A percentile compares a stretch with the other conserved stretches of the same genome.
Conservation (phyloP, 2,888 invertebrate genomes). For the Ochlodes sylvanus region DNA sequence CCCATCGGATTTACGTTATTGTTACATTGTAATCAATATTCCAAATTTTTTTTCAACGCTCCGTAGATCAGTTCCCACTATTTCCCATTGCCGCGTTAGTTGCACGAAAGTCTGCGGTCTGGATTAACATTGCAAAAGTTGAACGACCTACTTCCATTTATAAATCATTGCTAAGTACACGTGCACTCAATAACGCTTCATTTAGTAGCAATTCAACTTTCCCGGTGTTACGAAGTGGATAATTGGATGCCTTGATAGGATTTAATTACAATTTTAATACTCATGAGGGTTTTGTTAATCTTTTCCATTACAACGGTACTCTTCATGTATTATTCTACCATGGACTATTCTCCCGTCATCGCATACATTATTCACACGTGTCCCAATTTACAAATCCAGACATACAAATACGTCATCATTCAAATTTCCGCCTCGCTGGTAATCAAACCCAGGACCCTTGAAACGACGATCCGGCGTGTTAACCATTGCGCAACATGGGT, state of each 20-base stretch:
- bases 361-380: no score
- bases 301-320: no score
- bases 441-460: no score
- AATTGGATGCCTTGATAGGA: slow-evolving; percentile 21
- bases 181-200: slow-evolving; percentile 33
- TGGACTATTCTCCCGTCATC: no score
- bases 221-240: slow-evolving; percentile 17
- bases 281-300: not conserved
- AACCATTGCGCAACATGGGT: no score
- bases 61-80: slow-evolving; percentile 1
- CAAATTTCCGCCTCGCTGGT: no score
- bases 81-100: slow-evolving; percentile 3
- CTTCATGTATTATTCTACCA: no score
- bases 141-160: slow-evolving; percentile 26
- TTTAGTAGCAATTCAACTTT: slow-evolving; percentile 34
- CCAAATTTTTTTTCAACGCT: not conserved
- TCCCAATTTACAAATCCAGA: no score
- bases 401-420: no score
- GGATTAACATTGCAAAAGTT: slow-evolving; percentile 33
- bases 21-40: not conserved
- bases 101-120: slow-evolving; percentile 31
- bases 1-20: not conserved
- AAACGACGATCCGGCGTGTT: no score
- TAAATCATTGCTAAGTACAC: slow-evolving; percentile 37
- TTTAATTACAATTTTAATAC: slow-evolving; percentile 20